Base-by-base conservation (phyloP, 2,113 vertebrate species). In the Chrysochloris asiatica region DNA sequence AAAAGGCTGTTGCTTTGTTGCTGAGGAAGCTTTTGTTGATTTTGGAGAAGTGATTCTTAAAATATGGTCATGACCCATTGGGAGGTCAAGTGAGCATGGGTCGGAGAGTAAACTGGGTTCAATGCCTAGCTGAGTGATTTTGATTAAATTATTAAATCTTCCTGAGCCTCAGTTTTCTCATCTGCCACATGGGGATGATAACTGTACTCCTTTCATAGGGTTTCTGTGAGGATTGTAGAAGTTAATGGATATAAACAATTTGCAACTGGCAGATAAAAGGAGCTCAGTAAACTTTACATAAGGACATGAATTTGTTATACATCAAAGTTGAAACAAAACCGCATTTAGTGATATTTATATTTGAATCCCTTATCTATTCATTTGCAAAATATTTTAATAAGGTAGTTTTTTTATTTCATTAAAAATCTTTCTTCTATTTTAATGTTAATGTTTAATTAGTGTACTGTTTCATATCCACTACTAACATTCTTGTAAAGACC, bases 381-480 rank as follows among this genome's bases (percentile, higher is more conserved):
- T 77, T 79, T 94, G 61, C 59, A 94, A 93, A 73, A 41, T 16
- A 78, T 90, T 92, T 80, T 69, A 26, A 81, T 93, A 94, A 95
- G 75, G 71, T 86, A 93, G 14, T 83, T 95, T 94, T 69, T 78
- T 84, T 36, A 75, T 89, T 89, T 93, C 84, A 93, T 92, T 91
- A 87, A 71, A n/a, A 94, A 24, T 90, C 56, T 75, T 36, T 85
- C 72, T 36, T 90, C 88, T 95, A 77, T 94, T 95, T 95, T 88
- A 94, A 92, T 86, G 45, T 83, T 56, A 76, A 28, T 28, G 86
- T 77, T 88, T 95, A 96, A 96, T 95, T 95, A 88, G 88, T 94
- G 83, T 45, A 76, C 76, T 38, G n/a, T 95, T 95, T 95, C 36
- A 80, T 4, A 67, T 80, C 16, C 13, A 43, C 38, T 83, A 88